phyloP scores from a whole-genome alignment of 2,888 invertebrate species.

The Noctuana brunneofusca region DNA sequence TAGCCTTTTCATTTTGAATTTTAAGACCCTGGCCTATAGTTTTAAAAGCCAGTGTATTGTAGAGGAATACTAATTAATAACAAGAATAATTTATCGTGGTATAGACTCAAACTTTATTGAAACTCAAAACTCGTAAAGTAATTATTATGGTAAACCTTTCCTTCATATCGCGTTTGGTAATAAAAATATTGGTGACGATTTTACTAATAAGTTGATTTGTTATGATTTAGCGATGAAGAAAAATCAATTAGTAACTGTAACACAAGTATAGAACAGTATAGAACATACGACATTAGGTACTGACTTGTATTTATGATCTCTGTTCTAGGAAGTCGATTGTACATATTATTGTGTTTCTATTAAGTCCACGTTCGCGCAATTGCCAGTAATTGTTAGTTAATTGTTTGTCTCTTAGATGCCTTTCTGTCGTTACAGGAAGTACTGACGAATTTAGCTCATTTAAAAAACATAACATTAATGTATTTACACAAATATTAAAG shows the following conservation, averaged over 20 bases:
- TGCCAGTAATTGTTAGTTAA: not conserved
- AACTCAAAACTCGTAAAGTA: too few species aligned
- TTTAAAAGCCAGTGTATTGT: too few species aligned
- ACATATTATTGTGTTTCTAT: not conserved
- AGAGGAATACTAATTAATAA: too few species aligned
- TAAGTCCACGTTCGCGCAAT: conserved; percentile 1
- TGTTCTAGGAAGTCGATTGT: not conserved
- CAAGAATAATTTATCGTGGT: too few species aligned
- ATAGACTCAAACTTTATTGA: too few species aligned
- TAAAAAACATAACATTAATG: not conserved
- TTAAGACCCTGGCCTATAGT: too few species aligned
- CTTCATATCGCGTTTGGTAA: not conserved
- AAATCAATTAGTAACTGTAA: not conserved
- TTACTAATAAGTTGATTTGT: not conserved
- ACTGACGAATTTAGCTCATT: not conserved
- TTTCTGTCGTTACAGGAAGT: conserved; percentile 5
- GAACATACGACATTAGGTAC: too few species aligned
- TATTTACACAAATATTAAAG: too few species aligned
- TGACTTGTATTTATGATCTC: not conserved
- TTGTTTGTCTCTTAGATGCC: not conserved
- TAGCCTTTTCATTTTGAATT: too few species aligned
- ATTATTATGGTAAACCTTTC: too few species aligned
- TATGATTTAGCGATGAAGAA: not conserved
- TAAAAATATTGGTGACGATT: not conserved
- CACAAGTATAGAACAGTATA: too few species aligned